Conservation (phyloP, 2,113 vertebrate species). For the Mormoops blainvillei region DNA sequence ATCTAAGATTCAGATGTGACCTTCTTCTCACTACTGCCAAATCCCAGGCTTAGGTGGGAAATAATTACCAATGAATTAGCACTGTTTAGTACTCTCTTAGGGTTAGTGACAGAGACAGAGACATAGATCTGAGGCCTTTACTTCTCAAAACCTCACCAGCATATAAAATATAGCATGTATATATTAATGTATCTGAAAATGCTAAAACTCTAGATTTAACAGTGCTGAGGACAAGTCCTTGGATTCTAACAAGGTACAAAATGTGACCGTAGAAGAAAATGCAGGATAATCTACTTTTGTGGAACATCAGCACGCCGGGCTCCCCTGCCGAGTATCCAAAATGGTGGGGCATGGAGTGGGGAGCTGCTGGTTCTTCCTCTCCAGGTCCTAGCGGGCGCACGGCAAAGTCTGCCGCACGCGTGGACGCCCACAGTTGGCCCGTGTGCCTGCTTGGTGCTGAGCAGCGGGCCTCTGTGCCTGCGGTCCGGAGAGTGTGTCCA, state of each 20-base stretch:
- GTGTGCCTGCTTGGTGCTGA: no score
- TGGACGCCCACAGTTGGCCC: no score
- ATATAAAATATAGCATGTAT: neutral
- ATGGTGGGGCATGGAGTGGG: no score
- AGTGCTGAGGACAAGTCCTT: constrained; percentile 2
- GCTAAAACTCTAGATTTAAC: neutral
- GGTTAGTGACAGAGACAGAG: neutral
- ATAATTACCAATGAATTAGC: neutral
- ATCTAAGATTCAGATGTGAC: neutral
- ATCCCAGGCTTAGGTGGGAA: neutral
- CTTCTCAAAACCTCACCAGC: neutral
- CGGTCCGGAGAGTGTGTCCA: no score
- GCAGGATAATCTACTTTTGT: neutral
- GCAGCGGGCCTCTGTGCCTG: no score
- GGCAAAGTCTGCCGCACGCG: no score
- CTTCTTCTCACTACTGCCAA: neutral
- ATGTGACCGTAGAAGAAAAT: neutral
- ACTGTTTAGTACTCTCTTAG: neutral
- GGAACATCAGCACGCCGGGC: neutral
- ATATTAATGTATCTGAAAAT: constrained; percentile 35
- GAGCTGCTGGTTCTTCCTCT: no score
- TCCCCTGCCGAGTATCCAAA: neutral
- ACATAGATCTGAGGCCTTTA: neutral
- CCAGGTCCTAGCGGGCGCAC: no score
- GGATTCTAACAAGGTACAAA: constrained; percentile 32